Percentiles rank a stretch among this genome's conserved stretches.
phyloP scores from a whole-genome alignment of 2,113 vertebrate species.

The Pseudorectes ferrugineus region DNA sequence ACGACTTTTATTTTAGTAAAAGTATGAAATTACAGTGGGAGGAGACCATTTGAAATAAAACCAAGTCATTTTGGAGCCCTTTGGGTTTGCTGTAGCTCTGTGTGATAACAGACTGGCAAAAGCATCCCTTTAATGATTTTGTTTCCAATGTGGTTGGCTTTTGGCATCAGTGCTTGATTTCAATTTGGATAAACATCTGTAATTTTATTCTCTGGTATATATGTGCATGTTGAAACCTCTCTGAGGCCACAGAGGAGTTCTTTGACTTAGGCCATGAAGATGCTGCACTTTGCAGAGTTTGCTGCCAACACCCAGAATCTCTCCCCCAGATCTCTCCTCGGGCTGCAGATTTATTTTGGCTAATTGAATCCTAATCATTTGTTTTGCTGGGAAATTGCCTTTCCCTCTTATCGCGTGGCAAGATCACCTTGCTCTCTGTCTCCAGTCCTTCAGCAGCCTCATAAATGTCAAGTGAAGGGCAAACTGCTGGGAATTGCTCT shows the following conservation, averaged over 20 bases:
- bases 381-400: constrained; percentile 4
- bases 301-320: background rate
- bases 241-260: background rate
- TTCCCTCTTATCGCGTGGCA: background rate
- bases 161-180: background rate
- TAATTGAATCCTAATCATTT: background rate
- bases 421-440: background rate
- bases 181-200: background rate
- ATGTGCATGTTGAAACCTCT: background rate
- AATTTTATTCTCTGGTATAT: background rate
- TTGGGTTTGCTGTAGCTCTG: background rate
- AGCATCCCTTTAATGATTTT: background rate
- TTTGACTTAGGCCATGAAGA: background rate
- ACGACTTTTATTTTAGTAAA: background rate
- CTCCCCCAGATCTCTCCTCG: background rate
- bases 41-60: background rate
- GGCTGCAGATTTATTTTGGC: background rate
- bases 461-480: constrained; percentile 30
- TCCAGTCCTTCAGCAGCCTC: background rate
- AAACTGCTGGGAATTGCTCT: background rate
- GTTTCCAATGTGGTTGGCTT: background rate
- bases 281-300: background rate
- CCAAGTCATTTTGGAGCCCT: background rate
- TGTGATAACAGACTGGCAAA: background rate
- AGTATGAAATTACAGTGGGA: background rate